A percentile compares a stretch with the other conserved stretches of the same genome.
These are phyloP conservation scores for Colletes gigas DNA, from an alignment of 1,140 invertebrate genomes.

Conservation along the genomic window DNA sequence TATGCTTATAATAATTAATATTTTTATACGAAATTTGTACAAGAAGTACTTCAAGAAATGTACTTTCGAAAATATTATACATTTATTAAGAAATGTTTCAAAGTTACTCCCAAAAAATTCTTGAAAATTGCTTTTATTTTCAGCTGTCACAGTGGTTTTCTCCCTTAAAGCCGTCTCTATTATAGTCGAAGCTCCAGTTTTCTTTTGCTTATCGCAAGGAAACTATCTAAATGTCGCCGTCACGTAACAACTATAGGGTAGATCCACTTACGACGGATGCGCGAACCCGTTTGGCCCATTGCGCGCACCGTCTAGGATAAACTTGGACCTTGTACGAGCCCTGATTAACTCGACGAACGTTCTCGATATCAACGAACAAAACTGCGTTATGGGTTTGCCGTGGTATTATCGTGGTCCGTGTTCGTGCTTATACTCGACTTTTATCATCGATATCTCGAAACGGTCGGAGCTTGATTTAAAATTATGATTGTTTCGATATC, in stretches of 20 bases:
- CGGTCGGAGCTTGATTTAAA: slow-evolving; percentile 18
- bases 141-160: neutral
- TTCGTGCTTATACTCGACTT: neutral
- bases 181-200: slow-evolving; percentile 44
- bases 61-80: no score
- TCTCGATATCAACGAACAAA: slow-evolving; percentile 33
- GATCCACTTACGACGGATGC: slow-evolving; percentile 32
- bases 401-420: slow-evolving; percentile 21
- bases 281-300: slow-evolving; percentile 32
- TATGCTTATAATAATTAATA: no score
- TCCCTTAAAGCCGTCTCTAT: neutral
- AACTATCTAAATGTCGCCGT: slow-evolving; percentile 47
- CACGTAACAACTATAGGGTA: slow-evolving; percentile 40
- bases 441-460: slow-evolving; percentile 39
- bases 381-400: slow-evolving; percentile 4
- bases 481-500: slow-evolving; percentile 38
- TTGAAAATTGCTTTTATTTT: no score
- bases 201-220: slow-evolving; percentile 28
- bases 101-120: no score
- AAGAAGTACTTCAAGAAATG: no score
- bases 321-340: slow-evolving; percentile 1
- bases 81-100: no score
- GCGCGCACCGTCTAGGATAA: slow-evolving; percentile 14
- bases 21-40: no score
- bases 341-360: slow-evolving; percentile 34